Base-by-base conservation (phyloP, 2,888 invertebrate species). In the Latrodectus hesperus region DNA sequence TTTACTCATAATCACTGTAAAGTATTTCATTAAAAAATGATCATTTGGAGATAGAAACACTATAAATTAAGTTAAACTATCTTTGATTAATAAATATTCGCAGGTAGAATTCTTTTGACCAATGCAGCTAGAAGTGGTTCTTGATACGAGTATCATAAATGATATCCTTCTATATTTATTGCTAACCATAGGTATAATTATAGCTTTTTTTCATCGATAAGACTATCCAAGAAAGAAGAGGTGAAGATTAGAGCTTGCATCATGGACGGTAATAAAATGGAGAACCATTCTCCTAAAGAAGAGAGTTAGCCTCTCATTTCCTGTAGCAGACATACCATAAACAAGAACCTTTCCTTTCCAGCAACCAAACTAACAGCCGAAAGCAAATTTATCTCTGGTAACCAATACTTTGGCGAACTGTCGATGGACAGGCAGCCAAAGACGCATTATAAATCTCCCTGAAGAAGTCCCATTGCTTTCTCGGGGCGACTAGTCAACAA, bases 331-430 rank as follows among this genome's bases (percentile, higher is more conserved):
- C 81, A 73, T 11, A 60, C 76, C 84, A 84, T 84, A 84, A 84
- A 84, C 84, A 84, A 84, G 77, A 72, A 77, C 73, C n/a, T 65
- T 38, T 74, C 71, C 67, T 51, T 71, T 72, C 60, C 70, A 70
- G 64, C 60, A 68, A 60, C 72, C 68, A 77, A 73, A 84, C 77
- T 71, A 84, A 84, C 72, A 10, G 17, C 55, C 64, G 71, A 60
- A n/a, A 51, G 70, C 51, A 76, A 83, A 76, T 84, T 84, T 84
- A 77, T 76, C 72, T 84, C 26, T 84, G 64, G 74, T 71, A 75
- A 75, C 82, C 74, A 82, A 82, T 82, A 82, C 82, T 82, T 73
- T 74, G 81, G 73, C 38, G 74, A 75, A 67, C 75, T 68, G 75
- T 68, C 74, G 82, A 82, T 82, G 51, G 78, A 49, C 68, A n/a